Evolutionary conservation across 2,888 invertebrate species (phyloP).

Genomic region (Drosophila eohydei): DNA sequence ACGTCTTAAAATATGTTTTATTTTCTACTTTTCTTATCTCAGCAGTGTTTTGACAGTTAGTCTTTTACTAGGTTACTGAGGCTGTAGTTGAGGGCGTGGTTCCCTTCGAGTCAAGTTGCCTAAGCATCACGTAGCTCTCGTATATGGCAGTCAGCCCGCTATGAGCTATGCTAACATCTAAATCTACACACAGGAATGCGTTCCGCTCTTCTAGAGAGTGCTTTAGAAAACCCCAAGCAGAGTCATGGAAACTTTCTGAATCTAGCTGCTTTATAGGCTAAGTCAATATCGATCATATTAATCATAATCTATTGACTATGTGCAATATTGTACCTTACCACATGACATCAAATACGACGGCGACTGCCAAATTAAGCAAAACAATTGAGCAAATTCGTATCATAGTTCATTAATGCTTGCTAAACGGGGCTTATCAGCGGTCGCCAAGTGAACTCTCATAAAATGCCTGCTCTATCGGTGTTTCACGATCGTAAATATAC

Average conservation of each 20-base stretch:
- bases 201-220: neutral
- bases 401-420: conserved; percentile 17
- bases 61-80: neutral
- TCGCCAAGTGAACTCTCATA: conserved; percentile 56
- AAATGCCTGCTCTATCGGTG: conserved; percentile 56
- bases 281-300: neutral
- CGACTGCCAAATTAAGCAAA: conserved; percentile 19
- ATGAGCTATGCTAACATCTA: neutral
- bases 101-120: neutral
- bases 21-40: conserved; percentile 12
- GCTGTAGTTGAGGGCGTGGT: neutral
- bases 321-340: neutral
- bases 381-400: conserved; percentile 21
- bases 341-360: neutral
- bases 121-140: too few relatives aligned
- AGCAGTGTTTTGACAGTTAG: neutral
- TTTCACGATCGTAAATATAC: conserved; percentile 50
- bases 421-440: conserved; percentile 55
- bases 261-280: neutral
- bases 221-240: too few relatives aligned
- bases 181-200: neutral
- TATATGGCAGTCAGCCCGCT: neutral
- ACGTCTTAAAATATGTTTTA: conserved; percentile 12
- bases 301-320: neutral
- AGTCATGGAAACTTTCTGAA: too few relatives aligned